phyloP scores from a whole-genome alignment of 2,888 invertebrate species.

The Crocallis elinguaria region DNA sequence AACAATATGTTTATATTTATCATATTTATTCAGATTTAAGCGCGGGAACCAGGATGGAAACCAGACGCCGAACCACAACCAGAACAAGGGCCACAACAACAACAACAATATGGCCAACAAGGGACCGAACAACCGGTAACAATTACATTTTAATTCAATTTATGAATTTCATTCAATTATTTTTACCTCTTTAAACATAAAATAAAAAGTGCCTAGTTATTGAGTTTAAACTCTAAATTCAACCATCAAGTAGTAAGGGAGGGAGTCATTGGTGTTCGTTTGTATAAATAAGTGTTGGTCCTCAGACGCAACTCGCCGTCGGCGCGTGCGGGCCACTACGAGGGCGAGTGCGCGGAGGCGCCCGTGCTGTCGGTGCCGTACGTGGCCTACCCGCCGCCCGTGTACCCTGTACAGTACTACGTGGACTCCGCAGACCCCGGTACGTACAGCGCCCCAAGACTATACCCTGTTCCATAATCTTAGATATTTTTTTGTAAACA shows the following conservation, averaged over 20 bases:
- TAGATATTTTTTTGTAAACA: no score
- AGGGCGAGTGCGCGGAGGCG: slow-evolving; percentile 40
- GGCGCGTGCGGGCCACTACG: slow-evolving; percentile 22
- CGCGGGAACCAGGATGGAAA: slow-evolving; percentile 71
- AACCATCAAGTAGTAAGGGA: no score
- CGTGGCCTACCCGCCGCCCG: slow-evolving; percentile 76
- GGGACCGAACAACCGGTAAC: slow-evolving; percentile 73
- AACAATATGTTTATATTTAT: neutral
- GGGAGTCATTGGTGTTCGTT: no score
- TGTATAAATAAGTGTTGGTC: neutral
- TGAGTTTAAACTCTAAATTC: no score
- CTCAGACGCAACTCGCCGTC: slow-evolving; percentile 28
- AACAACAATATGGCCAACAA: slow-evolving; percentile 70
- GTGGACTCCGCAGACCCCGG: slow-evolving; percentile 63
- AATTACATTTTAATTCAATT: neutral
- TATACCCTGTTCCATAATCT: no score
- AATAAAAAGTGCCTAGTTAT: no score
- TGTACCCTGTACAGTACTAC: slow-evolving; percentile 76
- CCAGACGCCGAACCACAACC: slow-evolving; percentile 53
- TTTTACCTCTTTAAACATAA: no score
- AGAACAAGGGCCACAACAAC: slow-evolving; percentile 64
- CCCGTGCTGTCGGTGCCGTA: slow-evolving; percentile 66
- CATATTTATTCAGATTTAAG: slow-evolving; percentile 61
- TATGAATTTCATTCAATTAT: neutral
- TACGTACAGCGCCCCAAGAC: neutral